phyloP scores from a whole-genome alignment of 2,888 invertebrate genomes.

The Aquatica leii region DNA sequence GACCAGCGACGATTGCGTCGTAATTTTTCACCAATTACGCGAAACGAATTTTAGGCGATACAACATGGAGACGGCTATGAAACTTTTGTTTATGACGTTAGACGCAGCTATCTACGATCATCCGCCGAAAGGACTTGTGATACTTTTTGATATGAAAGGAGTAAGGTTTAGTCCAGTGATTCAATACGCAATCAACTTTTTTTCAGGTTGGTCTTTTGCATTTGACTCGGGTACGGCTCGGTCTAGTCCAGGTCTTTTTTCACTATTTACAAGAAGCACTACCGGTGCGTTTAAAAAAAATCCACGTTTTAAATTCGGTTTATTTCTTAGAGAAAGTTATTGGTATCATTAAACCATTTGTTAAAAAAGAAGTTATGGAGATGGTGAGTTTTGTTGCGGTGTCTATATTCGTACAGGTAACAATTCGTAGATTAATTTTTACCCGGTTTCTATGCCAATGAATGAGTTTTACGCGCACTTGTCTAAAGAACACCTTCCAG shows the following conservation, averaged over 20 bases:
- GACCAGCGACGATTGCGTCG: conserved; percentile 67
- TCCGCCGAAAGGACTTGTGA: conserved; percentile 70
- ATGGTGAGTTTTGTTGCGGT: conserved; percentile 14
- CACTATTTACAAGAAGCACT: conserved; percentile 74
- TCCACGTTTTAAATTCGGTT: conserved; percentile 70
- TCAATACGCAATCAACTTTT: neutral
- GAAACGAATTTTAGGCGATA: conserved; percentile 68
- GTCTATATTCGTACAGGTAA: too few species aligned
- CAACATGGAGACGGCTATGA: conserved; percentile 67
- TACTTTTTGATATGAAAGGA: conserved; percentile 74
- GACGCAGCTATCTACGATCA: conserved; percentile 65
- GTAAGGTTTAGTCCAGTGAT: conserved; percentile 62
- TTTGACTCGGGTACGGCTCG: conserved; percentile 45
- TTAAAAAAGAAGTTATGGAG: conserved; percentile 58
- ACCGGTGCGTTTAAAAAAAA: conserved; percentile 71
- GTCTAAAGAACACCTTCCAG: conserved; percentile 67
- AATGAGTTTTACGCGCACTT: conserved; percentile 67
- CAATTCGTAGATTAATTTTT: conserved; percentile 68
- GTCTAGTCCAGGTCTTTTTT: conserved; percentile 69
- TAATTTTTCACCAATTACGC: conserved; percentile 69
- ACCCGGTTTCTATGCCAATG: conserved; percentile 65
- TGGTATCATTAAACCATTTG: conserved; percentile 64
- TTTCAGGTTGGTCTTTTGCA: conserved; percentile 47
- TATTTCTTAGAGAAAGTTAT: conserved; percentile 63
- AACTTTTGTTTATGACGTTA: conserved; percentile 57